Evolutionary conservation across 2,113 vertebrate genomes (phyloP).

Genomic region (Tupaia chinensis): DNA sequence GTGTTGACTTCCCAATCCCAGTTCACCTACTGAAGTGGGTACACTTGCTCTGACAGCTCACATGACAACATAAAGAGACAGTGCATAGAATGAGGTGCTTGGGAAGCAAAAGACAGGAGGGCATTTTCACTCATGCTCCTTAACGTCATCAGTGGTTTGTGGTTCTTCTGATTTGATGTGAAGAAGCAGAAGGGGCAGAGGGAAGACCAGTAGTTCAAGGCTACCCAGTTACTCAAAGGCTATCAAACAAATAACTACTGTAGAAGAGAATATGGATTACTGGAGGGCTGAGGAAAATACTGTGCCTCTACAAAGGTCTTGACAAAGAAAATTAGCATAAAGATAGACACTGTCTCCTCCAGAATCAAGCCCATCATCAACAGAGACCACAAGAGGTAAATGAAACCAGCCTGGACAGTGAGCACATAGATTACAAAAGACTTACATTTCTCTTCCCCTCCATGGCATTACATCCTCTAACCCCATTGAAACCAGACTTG

Average conservation of each 20-base stretch:
- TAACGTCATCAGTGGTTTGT: background rate
- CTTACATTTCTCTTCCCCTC: background rate
- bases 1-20: background rate
- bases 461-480: too few species aligned
- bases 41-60: background rate
- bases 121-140: background rate
- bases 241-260: background rate
- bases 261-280: rapidly evolving
- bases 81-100: background rate
- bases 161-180: background rate
- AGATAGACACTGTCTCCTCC: background rate
- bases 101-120: background rate
- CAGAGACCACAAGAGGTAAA: background rate
- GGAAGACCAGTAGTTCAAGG: background rate
- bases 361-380: background rate
- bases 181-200: background rate
- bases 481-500: background rate
- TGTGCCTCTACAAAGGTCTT: background rate
- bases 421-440: background rate
- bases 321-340: background rate
- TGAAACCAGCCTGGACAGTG: background rate
- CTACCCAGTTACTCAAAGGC: background rate
- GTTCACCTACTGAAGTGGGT: background rate
- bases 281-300: background rate
- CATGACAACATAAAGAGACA: background rate